Base-by-base conservation (phyloP, 1,140 invertebrate genomes). In the Ephestia elutella region DNA sequence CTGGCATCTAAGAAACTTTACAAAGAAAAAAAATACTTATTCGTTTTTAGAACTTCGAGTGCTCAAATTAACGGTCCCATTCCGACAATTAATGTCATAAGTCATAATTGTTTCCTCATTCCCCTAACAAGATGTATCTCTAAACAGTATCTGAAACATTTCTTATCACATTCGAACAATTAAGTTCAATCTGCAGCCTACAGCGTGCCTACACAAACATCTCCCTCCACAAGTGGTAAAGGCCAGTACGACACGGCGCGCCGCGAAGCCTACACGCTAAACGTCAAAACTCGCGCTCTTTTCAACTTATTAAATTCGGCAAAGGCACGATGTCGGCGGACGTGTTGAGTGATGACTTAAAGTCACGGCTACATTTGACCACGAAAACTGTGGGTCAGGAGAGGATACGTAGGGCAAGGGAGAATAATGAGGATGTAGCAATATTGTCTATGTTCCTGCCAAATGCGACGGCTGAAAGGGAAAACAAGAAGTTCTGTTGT, bases 341-440 rank as follows among this genome's bases (percentile, higher is more conserved):
- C 80, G 91, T 95, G 64, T 86, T 95, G 67, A 93, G 93, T 86
- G 93, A 94, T 59, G 91, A 94, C 70, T 90, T 95, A 70, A 94
- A 94, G 71, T 92, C 91, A 25, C 91, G 92, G 59, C 82, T 95
- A 63, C 91, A 93, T 78, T 89, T 95, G 74, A 92, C 92, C 58
- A 93, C 92, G 32, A 94, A 94, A 85, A 95, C 92, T 17, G 92
- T 94, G 48, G 94, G 94, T 9, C 92, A 93, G 63, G 94, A 95
- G 10, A 89, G 93, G 73, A 95, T 95, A 68, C 90, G 91, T 68
- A 90, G 91, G 75, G 94, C 94, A 13, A 91, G 93, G 78, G 94
- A 95, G 65, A 93, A 92, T 72, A 94, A 95, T 79, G 95, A 96
- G 82, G 95, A 96, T 89, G 91, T 96, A 44, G 95, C 95, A 48